phyloP scores from a whole-genome alignment of 1,140 invertebrate species.

The Euura lappo region DNA sequence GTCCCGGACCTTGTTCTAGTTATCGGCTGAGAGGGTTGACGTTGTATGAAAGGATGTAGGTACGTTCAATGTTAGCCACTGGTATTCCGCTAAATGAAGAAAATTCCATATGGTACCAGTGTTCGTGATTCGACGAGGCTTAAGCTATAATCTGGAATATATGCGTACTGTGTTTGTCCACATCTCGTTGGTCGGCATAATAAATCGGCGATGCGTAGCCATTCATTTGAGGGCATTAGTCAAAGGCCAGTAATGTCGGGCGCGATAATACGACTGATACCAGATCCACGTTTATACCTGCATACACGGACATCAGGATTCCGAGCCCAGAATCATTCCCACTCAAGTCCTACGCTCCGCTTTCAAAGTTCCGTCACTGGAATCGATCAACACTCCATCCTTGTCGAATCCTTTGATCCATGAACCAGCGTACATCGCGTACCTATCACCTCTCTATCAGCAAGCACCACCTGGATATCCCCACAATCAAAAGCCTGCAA shows the following conservation, averaged over 20 bases:
- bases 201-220: conserved; percentile 61
- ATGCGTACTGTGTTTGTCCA: conserved; percentile 60
- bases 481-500: no score
- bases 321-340: not conserved
- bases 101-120: not conserved
- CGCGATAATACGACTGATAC: conserved; percentile 59
- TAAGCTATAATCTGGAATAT: conserved; percentile 62
- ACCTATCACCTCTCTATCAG: no score
- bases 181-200: conserved; percentile 60
- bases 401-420: no score
- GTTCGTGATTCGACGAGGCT: conserved; percentile 19
- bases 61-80: not conserved
- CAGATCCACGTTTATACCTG: conserved; percentile 21
- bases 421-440: no score
- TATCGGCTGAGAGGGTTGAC: no score
- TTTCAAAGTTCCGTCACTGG: not conserved
- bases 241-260: conserved; percentile 58
- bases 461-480: no score
- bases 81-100: not conserved
- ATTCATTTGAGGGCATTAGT: conserved; percentile 61
- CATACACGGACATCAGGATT: not conserved
- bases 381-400: no score
- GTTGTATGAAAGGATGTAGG: not conserved
- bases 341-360: not conserved
- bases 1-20: no score